Evolutionary conservation across 1,140 invertebrate genomes (phyloP), one percentile per base, ranked within the genome.

Genomic region (Sarcophaga peregrina): DNA sequence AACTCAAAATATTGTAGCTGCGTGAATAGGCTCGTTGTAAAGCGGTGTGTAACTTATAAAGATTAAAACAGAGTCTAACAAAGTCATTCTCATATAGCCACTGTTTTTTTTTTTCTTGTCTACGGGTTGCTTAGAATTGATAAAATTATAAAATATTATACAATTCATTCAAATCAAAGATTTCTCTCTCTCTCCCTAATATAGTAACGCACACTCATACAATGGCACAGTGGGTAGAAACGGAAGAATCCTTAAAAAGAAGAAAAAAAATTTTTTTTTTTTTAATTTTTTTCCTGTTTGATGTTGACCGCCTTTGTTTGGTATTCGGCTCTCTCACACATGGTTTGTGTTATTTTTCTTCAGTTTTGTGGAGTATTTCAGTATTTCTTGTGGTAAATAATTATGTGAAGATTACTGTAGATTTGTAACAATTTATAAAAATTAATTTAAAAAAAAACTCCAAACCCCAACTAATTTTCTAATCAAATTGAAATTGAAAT

Each of bases 1-100:
- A n/a, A 68, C 62, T 68, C 62, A 68, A 68, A 68, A 68, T 68
- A 68, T 68, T 68, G 25, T 37, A 68, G 62, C 17, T 62, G n/a
- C 15, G 7, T 58, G 25, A 37, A 37, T 37, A 37, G 25, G 25
- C 25, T 37, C 25, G 25, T 37, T 37, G 25, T 37, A 37, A 37
- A 37, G 25, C 25, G 25, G 25, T 37, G 25, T 37, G 25, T 37
- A 37, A 37, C 25, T 37, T 37, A 2, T 37, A 62, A 62, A 62
- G 8, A 62, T 62, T 17, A 68, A 5, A 17, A 8, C 7, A 68
- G 62, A 68, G 20, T 68, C n/a, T 68, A 68, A 68, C 62, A 68
- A 68, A 68, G 62, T 68, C 62, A 68, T 68, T 68, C 62, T 20
- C 9, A 68, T 37, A 37, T 4, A 68, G 62, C 62, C 62, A 68